These are phyloP conservation scores for Hippasteria phrygiana DNA, from an alignment of 53 echinoderm and acorn worm genomes.

Conservation along the genomic window DNA sequence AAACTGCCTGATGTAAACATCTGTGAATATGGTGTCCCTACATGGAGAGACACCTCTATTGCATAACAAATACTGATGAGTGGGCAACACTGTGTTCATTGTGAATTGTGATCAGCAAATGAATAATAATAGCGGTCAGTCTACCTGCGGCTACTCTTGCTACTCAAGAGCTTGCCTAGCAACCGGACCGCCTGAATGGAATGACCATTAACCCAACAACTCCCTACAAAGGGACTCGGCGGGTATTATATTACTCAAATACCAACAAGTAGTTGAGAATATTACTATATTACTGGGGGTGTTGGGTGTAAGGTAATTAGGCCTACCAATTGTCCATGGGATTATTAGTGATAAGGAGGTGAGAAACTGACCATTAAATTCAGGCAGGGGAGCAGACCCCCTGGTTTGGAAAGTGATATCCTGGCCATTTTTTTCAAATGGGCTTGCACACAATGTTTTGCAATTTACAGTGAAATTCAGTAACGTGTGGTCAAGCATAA, in stretches of 20 bases:
- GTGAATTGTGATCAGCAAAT: not conserved
- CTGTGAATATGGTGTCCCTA: not conserved
- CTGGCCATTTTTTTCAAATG: not conserved
- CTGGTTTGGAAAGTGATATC: slow-evolving; percentile 18
- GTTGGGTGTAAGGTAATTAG: not conserved
- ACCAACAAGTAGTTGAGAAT: too few species aligned
- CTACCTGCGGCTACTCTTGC: too few species aligned
- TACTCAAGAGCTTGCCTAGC: not conserved
- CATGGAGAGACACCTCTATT: not conserved
- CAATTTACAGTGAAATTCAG: not conserved
- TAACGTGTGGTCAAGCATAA: not conserved
- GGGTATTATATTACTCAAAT: too few species aligned
- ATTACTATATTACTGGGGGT: not conserved
- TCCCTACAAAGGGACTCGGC: too few species aligned
- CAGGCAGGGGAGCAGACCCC: slow-evolving; percentile 54
- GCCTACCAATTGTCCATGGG: not conserved
- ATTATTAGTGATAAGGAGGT: not conserved
- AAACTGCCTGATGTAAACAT: too few species aligned
- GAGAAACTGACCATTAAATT: slow-evolving; percentile 43
- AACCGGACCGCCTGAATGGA: not conserved
- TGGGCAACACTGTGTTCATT: not conserved
- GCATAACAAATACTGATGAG: not conserved
- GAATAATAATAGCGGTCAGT: not conserved
- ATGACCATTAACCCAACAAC: not conserved
- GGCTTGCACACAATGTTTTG: not conserved